Evolutionary conservation across 2,888 invertebrate species (phyloP), one percentile per base, ranked within the genome.

Genomic region (Latrodectus hesperus): DNA sequence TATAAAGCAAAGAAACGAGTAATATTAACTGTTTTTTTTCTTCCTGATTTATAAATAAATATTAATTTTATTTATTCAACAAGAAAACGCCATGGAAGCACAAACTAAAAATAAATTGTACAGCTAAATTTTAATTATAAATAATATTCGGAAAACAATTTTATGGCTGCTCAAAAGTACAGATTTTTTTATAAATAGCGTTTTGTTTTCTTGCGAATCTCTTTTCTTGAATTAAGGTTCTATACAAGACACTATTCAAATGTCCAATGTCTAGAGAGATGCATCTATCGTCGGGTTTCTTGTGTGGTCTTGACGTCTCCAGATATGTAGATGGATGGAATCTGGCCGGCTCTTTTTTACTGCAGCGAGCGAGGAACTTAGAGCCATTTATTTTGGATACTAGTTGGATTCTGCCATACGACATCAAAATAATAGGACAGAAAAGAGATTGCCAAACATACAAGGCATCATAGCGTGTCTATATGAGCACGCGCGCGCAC

Each of bases 331-430:
- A 52, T 55, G 70, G 53, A 38, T 38, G 38, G 38, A 38, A 38
- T 38, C 38, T 38, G 38, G 38, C 4, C 38, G 38, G 38, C 12
- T n/a, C 67, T 81, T 76, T 76, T 81, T 87, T 38, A 38, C 38
- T 81, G 77, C 86, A 87, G 76, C 60, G 86, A 49, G 65, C 26
- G 38, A 76, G 80, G 80, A 70, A 76, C 81, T 82, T 82, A 81
- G 81, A 80, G 60, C 86, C 86, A 87, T 87, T 82, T 87, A 87
- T 87, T 87, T 79, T 76, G 68, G 60, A n/a, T 55, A 87, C 76
- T 76, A 77, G 81, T 82, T 81, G 85, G 78, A 49, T 38, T 22
- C n/a, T n/a, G 60, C 38, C 38, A 38, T 38, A 38, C 38, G 38
- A 38, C 38, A 38, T 38, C 38, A 38, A 38, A 38, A 38, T 38